phyloP scores from a whole-genome alignment of 2,888 invertebrate genomes.

The Polietes domitor region DNA sequence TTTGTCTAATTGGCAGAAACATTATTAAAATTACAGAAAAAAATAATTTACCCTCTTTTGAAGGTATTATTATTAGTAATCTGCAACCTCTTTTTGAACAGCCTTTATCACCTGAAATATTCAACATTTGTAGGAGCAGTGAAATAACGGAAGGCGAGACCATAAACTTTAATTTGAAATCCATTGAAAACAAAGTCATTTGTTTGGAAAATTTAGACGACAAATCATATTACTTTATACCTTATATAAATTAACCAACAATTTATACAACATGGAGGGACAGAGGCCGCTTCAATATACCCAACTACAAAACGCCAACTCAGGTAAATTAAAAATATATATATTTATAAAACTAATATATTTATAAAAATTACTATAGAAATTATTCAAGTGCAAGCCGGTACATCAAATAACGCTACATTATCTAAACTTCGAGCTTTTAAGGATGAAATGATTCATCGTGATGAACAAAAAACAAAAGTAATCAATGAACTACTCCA shows the following conservation, averaged over 20 bases:
- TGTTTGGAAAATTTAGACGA: background rate
- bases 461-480: background rate
- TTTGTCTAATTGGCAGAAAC: background rate
- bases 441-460: background rate
- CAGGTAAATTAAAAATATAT: background rate
- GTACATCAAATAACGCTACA: background rate
- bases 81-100: slow-evolving; percentile 1
- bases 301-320: background rate
- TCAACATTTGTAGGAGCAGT: background rate
- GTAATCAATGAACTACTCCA: background rate
- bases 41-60: background rate
- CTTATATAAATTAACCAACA: background rate
- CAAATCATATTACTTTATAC: background rate
- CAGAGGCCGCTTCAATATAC: background rate
- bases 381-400: background rate
- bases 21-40: slow-evolving; percentile 5
- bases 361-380: background rate
- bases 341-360: background rate
- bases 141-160: background rate
- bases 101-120: background rate
- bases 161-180: background rate
- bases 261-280: background rate
- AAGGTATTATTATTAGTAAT: background rate
- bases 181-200: background rate
- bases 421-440: background rate